These are phyloP conservation scores for Podarcis muralis DNA, from an alignment of 2,113 vertebrate genomes.

Conservation along the genomic window DNA sequence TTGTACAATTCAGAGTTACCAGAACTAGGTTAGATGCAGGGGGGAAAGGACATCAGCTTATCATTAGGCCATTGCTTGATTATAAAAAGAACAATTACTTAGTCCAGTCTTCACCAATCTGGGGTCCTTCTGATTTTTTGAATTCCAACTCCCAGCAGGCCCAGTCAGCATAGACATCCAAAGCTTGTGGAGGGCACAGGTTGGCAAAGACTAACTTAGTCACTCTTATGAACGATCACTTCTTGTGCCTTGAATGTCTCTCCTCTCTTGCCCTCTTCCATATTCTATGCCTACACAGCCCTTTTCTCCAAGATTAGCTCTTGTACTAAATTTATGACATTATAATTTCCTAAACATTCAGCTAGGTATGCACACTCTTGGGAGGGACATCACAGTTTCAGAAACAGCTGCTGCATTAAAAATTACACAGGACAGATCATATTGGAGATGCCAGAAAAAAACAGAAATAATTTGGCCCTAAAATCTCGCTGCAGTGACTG, in stretches of 20 bases:
- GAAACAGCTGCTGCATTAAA: background rate
- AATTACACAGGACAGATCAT: background rate
- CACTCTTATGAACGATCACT: too few species aligned
- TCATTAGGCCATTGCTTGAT: background rate
- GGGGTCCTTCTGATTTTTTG: too few species aligned
- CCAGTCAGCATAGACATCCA: too few species aligned
- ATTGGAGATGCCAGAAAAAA: background rate
- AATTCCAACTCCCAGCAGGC: too few species aligned
- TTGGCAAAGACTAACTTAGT: too few species aligned
- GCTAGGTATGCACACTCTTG: too few species aligned
- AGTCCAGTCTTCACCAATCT: background rate
- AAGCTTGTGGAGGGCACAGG: too few species aligned
- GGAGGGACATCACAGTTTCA: background rate
- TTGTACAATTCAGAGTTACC: background rate
- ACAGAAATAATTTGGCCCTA: too few species aligned
- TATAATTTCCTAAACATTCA: background rate
- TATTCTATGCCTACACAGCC: background rate
- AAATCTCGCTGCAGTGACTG: background rate
- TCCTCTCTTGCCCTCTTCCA: background rate
- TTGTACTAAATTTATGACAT: background rate
- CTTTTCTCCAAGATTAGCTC: background rate
- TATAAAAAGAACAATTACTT: background rate
- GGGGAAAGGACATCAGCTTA: background rate
- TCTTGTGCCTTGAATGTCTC: background rate
- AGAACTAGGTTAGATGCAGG: background rate